These are phyloP conservation scores for Drosophila lowei DNA, from an alignment of 1,140 invertebrate genomes.

Conservation along the genomic window DNA sequence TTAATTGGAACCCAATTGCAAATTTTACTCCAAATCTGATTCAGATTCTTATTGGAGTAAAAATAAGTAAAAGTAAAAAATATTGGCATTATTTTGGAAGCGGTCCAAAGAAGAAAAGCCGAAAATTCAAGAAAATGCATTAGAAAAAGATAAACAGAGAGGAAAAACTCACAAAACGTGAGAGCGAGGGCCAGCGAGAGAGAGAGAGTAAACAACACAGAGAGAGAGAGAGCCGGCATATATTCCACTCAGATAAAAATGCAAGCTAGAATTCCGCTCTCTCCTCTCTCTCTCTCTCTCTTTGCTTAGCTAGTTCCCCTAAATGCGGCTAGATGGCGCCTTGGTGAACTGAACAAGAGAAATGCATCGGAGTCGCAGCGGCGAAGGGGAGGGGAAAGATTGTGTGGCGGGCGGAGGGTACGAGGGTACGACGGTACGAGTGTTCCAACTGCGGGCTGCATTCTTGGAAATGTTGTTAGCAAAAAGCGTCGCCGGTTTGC, in stretches of 20 bases:
- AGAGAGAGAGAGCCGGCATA: slow-evolving; percentile 21
- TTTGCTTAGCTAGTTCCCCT: slow-evolving; percentile 48
- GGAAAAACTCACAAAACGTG: slow-evolving; percentile 7
- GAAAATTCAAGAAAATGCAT: slow-evolving; percentile 52
- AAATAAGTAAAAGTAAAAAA: too few relatives aligned
- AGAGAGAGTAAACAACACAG: not conserved
- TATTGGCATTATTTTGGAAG: slow-evolving; percentile 50
- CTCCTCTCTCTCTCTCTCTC: slow-evolving; percentile 21
- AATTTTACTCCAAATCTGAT: not conserved
- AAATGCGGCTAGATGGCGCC: slow-evolving; percentile 59
- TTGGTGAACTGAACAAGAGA: slow-evolving; percentile 32
- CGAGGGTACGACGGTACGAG: too few relatives aligned
- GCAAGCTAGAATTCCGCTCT: slow-evolving; percentile 15
- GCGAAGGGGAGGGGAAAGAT: too few relatives aligned
- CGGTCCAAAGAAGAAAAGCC: slow-evolving; percentile 46
- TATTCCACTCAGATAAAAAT: slow-evolving; percentile 25
- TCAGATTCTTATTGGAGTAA: too few relatives aligned
- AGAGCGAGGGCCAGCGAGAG: slow-evolving; percentile 1
- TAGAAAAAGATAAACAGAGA: slow-evolving; percentile 75
- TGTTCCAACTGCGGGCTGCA: slow-evolving; percentile 50
- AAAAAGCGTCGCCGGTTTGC: slow-evolving; percentile 68
- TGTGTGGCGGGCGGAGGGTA: too few relatives aligned
- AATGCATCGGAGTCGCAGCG: slow-evolving; percentile 33
- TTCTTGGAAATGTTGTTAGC: slow-evolving; percentile 69
- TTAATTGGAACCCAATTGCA: slow-evolving; percentile 4